Percentiles rank a stretch among this genome's conserved stretches.
phyloP scores from a whole-genome alignment of 2,113 vertebrate species.

The Solenodon paradoxus region DNA sequence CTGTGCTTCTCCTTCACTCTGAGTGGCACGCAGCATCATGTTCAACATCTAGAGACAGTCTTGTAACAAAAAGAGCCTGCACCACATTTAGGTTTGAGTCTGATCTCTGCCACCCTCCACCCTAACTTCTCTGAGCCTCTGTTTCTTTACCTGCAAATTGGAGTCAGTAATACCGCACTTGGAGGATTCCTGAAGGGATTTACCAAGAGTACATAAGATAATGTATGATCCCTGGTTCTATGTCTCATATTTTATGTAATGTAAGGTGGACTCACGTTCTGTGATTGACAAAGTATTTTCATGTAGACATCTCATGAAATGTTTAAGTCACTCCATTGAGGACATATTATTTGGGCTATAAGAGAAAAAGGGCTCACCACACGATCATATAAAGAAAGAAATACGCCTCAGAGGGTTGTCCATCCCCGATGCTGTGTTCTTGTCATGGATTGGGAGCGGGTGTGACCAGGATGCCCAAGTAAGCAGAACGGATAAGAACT shows the following conservation, averaged over 20 bases:
- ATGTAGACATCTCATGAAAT: not conserved
- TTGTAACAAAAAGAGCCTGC: not conserved
- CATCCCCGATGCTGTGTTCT: not conserved
- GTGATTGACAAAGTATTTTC: not conserved
- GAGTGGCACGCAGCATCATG: not conserved
- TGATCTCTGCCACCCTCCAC: not conserved
- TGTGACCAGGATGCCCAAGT: not conserved
- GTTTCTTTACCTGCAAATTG: not conserved
- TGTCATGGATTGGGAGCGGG: not conserved
- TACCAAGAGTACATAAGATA: not conserved
- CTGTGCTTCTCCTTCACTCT: not conserved
- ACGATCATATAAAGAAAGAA: not conserved
- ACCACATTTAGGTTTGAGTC: not conserved
- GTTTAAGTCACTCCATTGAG: not conserved
- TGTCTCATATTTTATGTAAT: too few species aligned
- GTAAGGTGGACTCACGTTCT: too few species aligned
- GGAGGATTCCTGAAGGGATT: not conserved
- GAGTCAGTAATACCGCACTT: not conserved
- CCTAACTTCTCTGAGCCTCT: not conserved
- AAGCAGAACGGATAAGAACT: not conserved
- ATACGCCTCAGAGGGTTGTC: not conserved
- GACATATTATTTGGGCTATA: not conserved
- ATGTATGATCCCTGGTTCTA: not conserved
- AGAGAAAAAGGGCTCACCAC: not conserved
- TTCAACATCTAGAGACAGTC: not conserved